Evolutionary conservation across 2,113 vertebrate species (phyloP).

Genomic region (Megalops atlanticus): DNA sequence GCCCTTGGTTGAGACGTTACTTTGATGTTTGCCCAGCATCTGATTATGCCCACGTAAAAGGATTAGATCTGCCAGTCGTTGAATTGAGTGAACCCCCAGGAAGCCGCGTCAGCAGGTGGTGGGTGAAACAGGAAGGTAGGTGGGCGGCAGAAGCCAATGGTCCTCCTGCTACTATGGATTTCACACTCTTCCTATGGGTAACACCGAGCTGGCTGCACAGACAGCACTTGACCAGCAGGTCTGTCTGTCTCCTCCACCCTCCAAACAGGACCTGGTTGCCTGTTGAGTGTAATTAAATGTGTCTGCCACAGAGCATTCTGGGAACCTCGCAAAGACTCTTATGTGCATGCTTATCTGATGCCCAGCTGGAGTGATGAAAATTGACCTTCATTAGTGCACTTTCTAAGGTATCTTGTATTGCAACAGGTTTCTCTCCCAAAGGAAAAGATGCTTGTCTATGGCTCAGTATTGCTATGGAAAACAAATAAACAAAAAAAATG

Average conservation of each 20-base stretch:
- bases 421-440: too few species aligned
- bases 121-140: not conserved
- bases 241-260: not conserved
- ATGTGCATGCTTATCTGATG: not conserved
- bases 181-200: not conserved
- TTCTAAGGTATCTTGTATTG: too few species aligned
- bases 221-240: not conserved
- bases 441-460: too few species aligned
- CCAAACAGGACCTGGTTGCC: not conserved
- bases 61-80: not conserved
- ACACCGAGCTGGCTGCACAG: not conserved
- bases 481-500: too few species aligned
- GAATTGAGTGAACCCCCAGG: not conserved
- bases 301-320: not conserved
- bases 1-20: not conserved
- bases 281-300: not conserved
- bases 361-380: not conserved
- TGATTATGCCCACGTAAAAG: not conserved
- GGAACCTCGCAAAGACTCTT: not conserved
- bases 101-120: not conserved
- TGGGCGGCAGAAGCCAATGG: not conserved
- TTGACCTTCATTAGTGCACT: not conserved
- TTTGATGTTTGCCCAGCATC: not conserved
- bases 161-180: not conserved
- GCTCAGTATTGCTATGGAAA: too few species aligned